A percentile compares a stretch with the other conserved stretches of the same genome.
Evolutionary conservation across 2,113 vertebrate species (phyloP).

Genomic region (Odobenus rosmarus): DNA sequence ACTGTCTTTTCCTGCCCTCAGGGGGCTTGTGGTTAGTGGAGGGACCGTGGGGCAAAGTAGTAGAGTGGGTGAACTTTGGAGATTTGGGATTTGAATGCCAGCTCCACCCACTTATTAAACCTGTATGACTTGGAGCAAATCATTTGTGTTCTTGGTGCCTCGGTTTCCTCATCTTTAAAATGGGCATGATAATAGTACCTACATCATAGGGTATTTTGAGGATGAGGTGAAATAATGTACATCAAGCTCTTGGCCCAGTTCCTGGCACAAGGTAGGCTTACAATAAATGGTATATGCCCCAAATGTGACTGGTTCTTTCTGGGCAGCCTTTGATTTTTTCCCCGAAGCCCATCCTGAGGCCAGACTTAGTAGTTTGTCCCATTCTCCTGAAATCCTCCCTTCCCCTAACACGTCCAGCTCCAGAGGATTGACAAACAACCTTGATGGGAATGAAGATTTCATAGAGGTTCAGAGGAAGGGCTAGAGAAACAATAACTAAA

Average conservation of each 20-base stretch:
- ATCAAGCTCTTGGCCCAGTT: background rate
- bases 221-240: background rate
- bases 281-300: background rate
- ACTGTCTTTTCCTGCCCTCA: background rate
- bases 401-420: background rate
- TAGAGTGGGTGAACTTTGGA: background rate
- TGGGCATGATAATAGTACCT: background rate
- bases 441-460: background rate
- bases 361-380: background rate
- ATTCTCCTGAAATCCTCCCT: background rate
- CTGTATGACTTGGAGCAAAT: background rate
- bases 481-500: background rate
- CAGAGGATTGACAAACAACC: background rate
- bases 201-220: background rate
- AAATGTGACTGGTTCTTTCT: background rate
- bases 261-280: background rate
- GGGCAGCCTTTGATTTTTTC: background rate
- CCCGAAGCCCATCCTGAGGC: background rate
- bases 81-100: background rate
- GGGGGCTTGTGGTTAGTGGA: background rate
- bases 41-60: background rate
- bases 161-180: background rate
- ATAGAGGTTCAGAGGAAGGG: background rate
- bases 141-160: background rate
- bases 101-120: background rate